These are phyloP conservation scores for Drosophila suzukii DNA, from an alignment of 1,140 invertebrate genomes.

Conservation along the genomic window DNA sequence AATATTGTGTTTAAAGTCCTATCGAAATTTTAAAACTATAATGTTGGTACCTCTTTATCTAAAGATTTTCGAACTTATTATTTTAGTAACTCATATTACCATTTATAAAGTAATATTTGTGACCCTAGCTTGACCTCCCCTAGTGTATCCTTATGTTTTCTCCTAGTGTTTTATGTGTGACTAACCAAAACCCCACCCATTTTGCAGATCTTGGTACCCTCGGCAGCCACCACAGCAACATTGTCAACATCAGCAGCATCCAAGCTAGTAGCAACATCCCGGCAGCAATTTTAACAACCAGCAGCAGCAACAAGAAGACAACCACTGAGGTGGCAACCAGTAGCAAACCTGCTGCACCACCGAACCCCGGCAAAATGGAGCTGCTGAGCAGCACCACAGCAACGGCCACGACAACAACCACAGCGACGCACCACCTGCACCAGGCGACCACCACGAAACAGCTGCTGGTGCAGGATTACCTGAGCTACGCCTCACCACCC, in stretches of 20 bases:
- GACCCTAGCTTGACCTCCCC: background rate
- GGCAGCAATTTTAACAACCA: conserved; percentile 22
- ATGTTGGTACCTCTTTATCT: no score
- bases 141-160: conserved; percentile 7
- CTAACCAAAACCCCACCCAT: conserved; percentile 48
- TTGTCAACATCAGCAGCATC: conserved; percentile 30
- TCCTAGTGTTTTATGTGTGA: conserved; percentile 52
- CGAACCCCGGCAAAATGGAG: conserved; percentile 69
- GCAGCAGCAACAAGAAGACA: conserved; percentile 21
- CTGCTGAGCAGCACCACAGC: conserved; percentile 70
- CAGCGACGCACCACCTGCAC: conserved; percentile 48
- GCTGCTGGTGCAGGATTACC: conserved; percentile 76
- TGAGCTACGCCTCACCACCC: conserved; percentile 79
- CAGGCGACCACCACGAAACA: conserved; percentile 63
- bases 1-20: no score
- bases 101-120: no score
- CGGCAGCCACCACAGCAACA: conserved; percentile 60
- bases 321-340: conserved; percentile 11
- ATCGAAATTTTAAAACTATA: no score
- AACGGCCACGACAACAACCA: conserved; percentile 24
- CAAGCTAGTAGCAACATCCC: conserved; percentile 32
- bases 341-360: conserved; percentile 15
- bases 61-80: no score
- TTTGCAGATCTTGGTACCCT: conserved; percentile 75
- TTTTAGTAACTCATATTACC: no score